Evolutionary conservation across 1,140 invertebrate genomes (phyloP), one percentile per base, ranked within the genome.

Genomic region (Archegozetes longisetosus): DNA sequence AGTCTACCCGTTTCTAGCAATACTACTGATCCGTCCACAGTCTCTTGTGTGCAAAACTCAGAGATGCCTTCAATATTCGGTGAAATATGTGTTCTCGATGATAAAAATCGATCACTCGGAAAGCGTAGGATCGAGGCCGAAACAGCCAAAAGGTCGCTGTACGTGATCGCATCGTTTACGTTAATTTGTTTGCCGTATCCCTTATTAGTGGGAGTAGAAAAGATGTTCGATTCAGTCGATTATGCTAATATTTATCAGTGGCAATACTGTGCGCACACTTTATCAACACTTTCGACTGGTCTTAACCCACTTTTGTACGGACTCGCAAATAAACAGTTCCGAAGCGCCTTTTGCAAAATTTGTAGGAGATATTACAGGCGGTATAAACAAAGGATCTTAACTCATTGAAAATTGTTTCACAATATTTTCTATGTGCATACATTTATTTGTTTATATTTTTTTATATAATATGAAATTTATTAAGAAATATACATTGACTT

Each of bases 71-170:
- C 57, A 1, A 58, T 53, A 1, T 58, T 27, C 27, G 57, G 57
- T 2, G 57, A 58, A 32, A 29, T 58, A 20, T 58, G 57, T 27
- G 57, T 58, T 12, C n/a, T 58, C 1, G 48, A 58, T 53, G 14
- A 24, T 14, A 58, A 53, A 29, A 58, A 58, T 40, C 48, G 51
- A 22, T 51, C 46, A 40, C 57, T 51, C 9, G 57, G 57, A 13
- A 51, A 26, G 40, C 2, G 57, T 23, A 9, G 47, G 13, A 51
- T 58, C 24, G 57, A 58, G 47, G 57, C 48, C 4, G 25, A 58
- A 22, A 58, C 51, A 51, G 57, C 57, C 26, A 58, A 58, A 46
- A 9, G 29, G 14, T 58, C 57, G 9, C 49, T 58, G n/a, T 58
- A 27, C 20, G 57, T 58, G 14, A 58, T 58, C 24, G 22, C 50